Percentiles rank a stretch among this genome's conserved stretches.
Evolutionary conservation across 2,113 vertebrate species (phyloP).

Genomic region (Perccottus glenii): DNA sequence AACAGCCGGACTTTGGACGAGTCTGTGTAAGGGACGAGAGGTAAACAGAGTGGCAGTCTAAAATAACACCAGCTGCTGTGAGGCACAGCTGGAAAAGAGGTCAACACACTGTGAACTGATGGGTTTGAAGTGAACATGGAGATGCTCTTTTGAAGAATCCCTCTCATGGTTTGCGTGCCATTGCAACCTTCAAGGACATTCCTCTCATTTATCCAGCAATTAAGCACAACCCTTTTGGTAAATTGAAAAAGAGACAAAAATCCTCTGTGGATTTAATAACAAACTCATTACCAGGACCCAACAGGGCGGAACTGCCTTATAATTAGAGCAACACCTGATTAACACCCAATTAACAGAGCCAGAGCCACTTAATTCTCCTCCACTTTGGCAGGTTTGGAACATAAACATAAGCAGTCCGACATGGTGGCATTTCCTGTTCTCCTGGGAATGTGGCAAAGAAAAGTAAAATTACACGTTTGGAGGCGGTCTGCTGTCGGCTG

Average conservation of each 20-base stretch:
- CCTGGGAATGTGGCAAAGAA: constrained; percentile 53
- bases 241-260: constrained; percentile 80
- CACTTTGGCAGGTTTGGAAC: constrained; percentile 70
- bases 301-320: constrained; percentile 81
- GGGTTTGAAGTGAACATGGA: constrained; percentile 28
- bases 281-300: constrained; percentile 80
- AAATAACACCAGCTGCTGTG: constrained; percentile 3
- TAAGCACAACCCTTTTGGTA: constrained; percentile 76
- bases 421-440: constrained; percentile 45
- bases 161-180: constrained; percentile 42
- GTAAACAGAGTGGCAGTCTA: neutral
- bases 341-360: constrained; percentile 79
- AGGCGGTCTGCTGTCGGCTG: constrained; percentile 49
- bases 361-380: constrained; percentile 74
- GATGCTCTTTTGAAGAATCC: constrained; percentile 34
- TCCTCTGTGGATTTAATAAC: constrained; percentile 81
- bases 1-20: constrained; percentile 20
- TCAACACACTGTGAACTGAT: neutral
- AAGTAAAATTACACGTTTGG: constrained; percentile 58
- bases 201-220: constrained; percentile 75
- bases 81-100: constrained; percentile 26
- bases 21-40: neutral
- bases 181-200: constrained; percentile 79
- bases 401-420: constrained; percentile 66
- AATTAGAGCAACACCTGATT: constrained; percentile 84